Conservation (phyloP, 2,888 invertebrate genomes). For the Harmothoe impar region DNA sequence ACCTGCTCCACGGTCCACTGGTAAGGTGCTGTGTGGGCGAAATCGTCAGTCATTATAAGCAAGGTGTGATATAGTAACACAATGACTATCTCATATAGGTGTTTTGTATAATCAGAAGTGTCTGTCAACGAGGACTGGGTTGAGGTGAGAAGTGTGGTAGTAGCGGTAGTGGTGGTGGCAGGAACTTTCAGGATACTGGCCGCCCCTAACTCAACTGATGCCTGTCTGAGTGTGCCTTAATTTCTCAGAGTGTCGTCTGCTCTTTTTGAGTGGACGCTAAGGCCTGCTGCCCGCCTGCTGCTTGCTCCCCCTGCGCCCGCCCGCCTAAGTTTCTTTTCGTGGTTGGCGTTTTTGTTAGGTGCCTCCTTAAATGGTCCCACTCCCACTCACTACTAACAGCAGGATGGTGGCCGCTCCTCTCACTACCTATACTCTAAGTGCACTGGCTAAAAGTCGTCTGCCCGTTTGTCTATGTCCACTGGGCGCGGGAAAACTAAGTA, state of each 20-base stretch:
- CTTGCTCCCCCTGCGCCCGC: no score
- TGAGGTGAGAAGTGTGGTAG: not conserved
- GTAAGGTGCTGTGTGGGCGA: conserved; percentile 89
- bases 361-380: conserved; percentile 12
- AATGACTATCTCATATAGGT: no score
- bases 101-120: no score
- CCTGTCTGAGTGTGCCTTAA: not conserved
- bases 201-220: not conserved
- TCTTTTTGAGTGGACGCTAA: not conserved
- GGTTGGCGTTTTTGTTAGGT: not conserved
- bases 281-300: not conserved
- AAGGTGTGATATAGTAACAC: no score
- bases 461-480: not conserved
- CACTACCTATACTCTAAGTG: no score
- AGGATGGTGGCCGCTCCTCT: not conserved
- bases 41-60: conserved; percentile 26
- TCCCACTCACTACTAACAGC: conserved; percentile 7
- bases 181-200: conserved; percentile 20
- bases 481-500: not conserved
- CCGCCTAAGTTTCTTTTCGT: not conserved
- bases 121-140: not conserved
- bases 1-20: conserved; percentile 92
- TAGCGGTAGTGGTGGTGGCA: not conserved
- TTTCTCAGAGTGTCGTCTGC: conserved; percentile 13
- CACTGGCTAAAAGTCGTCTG: not conserved